These are phyloP conservation scores for Lasioglossum figueresi DNA, from an alignment of 2,888 invertebrate genomes.

Conservation along the genomic window DNA sequence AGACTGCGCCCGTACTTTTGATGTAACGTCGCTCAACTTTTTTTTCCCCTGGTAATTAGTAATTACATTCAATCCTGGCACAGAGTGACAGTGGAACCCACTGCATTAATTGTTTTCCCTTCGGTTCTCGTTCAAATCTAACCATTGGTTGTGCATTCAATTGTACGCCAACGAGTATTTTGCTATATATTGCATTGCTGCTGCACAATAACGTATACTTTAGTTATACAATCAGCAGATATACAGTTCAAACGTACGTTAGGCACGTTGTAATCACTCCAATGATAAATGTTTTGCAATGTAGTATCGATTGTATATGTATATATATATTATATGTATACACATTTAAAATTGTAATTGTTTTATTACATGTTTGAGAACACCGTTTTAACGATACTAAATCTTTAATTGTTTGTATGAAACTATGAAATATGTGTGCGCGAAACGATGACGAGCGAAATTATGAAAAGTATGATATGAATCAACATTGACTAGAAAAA, in stretches of 20 bases:
- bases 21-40: conserved; percentile 21
- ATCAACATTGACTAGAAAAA: conserved; percentile 1
- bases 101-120: conserved; percentile 8
- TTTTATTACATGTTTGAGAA: background rate
- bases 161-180: background rate
- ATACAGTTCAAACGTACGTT: conserved; percentile 25
- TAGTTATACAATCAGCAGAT: conserved; percentile 27
- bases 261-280: conserved; percentile 22
- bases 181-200: background rate
- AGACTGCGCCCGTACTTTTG: conserved; percentile 39
- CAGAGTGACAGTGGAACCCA: background rate
- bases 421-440: background rate
- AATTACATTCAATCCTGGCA: background rate
- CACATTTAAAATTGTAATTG: background rate
- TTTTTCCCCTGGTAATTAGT: conserved; percentile 2
- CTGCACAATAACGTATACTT: background rate
- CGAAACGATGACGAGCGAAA: background rate
- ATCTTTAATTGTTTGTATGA: background rate
- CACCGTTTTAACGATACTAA: background rate
- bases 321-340: background rate
- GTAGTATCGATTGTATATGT: background rate
- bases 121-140: background rate
- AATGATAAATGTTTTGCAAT: conserved; percentile 36
- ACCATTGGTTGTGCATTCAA: conserved; percentile 4
- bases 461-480: background rate